These are phyloP conservation scores for Rhopilema esculentum DNA, from an alignment of 30 jellyfish, hydroid and myxozoan species.

Conservation along the genomic window DNA sequence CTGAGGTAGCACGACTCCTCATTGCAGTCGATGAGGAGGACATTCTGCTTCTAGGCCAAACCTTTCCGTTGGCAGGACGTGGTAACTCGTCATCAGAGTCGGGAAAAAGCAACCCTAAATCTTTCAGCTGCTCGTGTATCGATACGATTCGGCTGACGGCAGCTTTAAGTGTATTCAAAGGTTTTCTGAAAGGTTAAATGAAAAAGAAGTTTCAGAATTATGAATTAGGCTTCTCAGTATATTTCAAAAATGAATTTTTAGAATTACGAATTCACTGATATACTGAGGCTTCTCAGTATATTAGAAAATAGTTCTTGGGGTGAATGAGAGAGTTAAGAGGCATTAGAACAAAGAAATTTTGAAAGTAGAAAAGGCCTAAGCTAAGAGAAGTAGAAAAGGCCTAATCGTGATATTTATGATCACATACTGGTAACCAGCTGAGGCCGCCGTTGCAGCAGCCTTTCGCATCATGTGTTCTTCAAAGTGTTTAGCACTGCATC, in stretches of 20 bases:
- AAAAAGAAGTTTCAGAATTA: neutral
- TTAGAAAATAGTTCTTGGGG: no score
- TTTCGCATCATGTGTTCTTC: conserved; percentile 98
- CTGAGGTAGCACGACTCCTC: conserved; percentile 79
- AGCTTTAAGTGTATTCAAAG: conserved; percentile 55
- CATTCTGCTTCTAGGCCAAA: conserved; percentile 59
- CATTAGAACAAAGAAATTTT: no score
- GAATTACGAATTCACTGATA: no score
- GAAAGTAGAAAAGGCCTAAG: neutral
- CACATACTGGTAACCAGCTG: conserved; percentile 88
- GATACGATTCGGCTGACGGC: conserved; percentile 70
- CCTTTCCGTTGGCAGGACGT: conserved; percentile 35
- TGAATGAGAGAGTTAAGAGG: no score
- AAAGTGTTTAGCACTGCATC: conserved; percentile 98
- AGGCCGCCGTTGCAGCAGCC: conserved; percentile 80
- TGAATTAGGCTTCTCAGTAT: neutral
- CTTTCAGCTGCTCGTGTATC: conserved; percentile 71
- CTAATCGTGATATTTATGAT: no score
- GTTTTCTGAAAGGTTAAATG: conserved; percentile 29
- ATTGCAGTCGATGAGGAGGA: conserved; percentile 48
- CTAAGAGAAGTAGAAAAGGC: neutral
- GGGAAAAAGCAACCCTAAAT: conserved; percentile 80
- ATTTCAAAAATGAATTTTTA: no score
- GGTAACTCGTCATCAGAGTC: conserved; percentile 85
- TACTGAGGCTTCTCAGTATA: no score